Conservation (phyloP, 2,888 invertebrate genomes). For the Furcula furcula region DNA sequence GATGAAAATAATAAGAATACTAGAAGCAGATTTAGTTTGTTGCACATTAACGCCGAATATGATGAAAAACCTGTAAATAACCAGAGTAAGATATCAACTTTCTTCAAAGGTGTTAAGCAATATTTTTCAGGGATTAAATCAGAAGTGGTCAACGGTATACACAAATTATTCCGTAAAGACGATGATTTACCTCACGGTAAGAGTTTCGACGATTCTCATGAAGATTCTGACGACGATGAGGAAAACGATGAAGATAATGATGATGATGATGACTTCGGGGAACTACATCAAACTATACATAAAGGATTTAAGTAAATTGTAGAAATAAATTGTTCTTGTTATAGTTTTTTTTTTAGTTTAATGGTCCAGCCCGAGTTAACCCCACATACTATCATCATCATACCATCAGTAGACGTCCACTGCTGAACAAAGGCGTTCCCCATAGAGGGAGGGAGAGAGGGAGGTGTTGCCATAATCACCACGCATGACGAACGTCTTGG, state of each 20-base stretch:
- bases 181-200: slow-evolving; percentile 12
- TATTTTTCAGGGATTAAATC: slow-evolving; percentile 38
- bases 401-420: too few species aligned
- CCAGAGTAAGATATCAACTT: slow-evolving; percentile 17
- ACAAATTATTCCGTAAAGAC: slow-evolving; percentile 34
- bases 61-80: slow-evolving; percentile 22
- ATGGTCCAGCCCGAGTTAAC: too few species aligned
- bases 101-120: slow-evolving; percentile 37
- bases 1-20: slow-evolving; percentile 8
- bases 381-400: too few species aligned
- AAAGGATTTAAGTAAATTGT: not conserved
- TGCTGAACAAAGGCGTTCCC: too few species aligned
- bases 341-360: not conserved
- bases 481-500: too few species aligned
- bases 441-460: too few species aligned
- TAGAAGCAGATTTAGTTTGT: slow-evolving; percentile 28
- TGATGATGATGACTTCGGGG: slow-evolving; percentile 1
- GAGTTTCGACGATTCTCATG: not conserved
- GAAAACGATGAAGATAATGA: slow-evolving; percentile 1
- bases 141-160: slow-evolving; percentile 40
- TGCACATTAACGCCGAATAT: slow-evolving; percentile 43
- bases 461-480: too few species aligned
- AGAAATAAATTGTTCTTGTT: not conserved
- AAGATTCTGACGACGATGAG: not conserved
- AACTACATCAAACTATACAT: not conserved